phyloP scores from a whole-genome alignment of 2,797 vertebrate species.

The Argyrosomus regius region DNA sequence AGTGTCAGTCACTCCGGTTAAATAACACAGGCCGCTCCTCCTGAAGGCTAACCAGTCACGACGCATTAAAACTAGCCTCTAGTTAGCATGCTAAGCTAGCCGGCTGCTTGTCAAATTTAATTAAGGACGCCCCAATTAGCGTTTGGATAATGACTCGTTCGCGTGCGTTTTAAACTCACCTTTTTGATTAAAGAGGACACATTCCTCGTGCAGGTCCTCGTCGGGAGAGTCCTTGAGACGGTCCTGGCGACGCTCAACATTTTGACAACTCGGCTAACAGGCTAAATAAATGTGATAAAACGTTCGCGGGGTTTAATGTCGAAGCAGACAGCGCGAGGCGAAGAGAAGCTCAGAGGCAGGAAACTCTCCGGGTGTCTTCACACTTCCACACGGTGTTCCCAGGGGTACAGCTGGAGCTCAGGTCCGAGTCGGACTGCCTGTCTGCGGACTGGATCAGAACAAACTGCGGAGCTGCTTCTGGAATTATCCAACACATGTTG shows the following conservation, averaged over 20 bases:
- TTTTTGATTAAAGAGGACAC: slow-evolving; percentile 79
- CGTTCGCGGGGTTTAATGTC: neutral
- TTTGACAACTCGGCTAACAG: slow-evolving; percentile 39
- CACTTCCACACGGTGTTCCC: neutral
- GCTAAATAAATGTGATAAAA: slow-evolving; percentile 20
- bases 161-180: slow-evolving; percentile 58
- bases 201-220: slow-evolving; percentile 45
- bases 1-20: accelerated
- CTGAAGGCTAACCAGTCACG: neutral
- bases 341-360: neutral
- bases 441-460: neutral
- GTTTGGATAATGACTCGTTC: accelerated
- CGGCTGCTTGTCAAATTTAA: neutral
- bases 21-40: neutral
- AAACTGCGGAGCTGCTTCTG: slow-evolving; percentile 72
- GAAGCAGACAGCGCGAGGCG: neutral
- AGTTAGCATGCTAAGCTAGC: slow-evolving; percentile 51
- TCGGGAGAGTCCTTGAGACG: slow-evolving; percentile 75
- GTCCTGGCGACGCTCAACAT: slow-evolving; percentile 81
- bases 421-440: accelerated
- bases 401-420: accelerated
- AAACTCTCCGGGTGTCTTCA: neutral
- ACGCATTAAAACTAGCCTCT: slow-evolving; percentile 12
- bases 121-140: too few relatives aligned
- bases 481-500: slow-evolving; percentile 86